Percentiles rank a stretch among this genome's conserved stretches.
Conservation (phyloP, 2,797 vertebrate genomes). For the Tamandua tetradactyla region DNA sequence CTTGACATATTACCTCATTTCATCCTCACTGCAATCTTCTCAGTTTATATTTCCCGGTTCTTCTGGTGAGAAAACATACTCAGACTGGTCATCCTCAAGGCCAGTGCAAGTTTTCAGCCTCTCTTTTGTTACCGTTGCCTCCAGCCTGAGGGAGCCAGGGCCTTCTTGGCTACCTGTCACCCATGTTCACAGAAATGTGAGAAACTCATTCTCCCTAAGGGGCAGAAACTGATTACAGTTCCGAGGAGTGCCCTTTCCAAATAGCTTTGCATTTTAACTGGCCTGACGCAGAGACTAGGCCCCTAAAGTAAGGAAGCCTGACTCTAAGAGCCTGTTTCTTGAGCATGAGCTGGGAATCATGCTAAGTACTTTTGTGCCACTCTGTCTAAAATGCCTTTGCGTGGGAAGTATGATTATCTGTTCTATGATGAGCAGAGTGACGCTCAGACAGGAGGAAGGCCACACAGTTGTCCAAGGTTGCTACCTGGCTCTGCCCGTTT, state of each 20-base stretch:
- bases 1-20: background rate
- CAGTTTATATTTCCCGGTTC: background rate
- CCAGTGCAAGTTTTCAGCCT: background rate
- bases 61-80: background rate
- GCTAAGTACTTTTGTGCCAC: no score
- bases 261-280: background rate
- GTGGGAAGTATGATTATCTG: background rate
- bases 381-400: background rate
- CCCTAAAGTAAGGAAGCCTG: background rate
- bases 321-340: background rate
- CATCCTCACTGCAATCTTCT: background rate
- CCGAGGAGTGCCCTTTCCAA: background rate
- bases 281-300: background rate
- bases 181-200: background rate
- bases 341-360: background rate
- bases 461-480: background rate
- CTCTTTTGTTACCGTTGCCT: background rate
- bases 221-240: background rate
- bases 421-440: background rate
- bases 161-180: background rate
- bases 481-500: background rate
- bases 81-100: background rate
- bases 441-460: background rate
- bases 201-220: background rate
- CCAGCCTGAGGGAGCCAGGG: background rate